Percentiles rank a stretch among this genome's conserved stretches.
These are phyloP conservation scores for Fissipunctia ypsillon DNA, from an alignment of 2,888 invertebrate genomes.

Conservation along the genomic window DNA sequence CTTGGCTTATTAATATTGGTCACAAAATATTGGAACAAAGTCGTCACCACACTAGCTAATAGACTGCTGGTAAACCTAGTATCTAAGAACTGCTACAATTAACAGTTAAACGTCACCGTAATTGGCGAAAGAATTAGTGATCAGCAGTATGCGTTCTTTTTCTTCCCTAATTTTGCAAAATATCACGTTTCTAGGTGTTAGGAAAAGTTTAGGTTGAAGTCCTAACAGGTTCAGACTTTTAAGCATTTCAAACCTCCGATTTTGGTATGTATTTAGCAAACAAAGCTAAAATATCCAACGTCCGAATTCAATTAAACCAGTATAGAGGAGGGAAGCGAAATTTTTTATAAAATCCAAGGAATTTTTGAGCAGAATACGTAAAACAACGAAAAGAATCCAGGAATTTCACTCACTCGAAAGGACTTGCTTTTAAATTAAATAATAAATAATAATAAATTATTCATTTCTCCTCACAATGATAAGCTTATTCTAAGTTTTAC, in stretches of 20 bases:
- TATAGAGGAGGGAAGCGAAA: constrained; percentile 5
- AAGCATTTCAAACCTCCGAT: constrained; percentile 1
- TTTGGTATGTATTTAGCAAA: constrained; percentile 12
- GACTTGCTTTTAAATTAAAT: background rate
- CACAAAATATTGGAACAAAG: background rate
- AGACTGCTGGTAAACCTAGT: background rate
- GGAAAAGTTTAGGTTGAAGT: background rate
- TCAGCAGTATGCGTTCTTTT: background rate
- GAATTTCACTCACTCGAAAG: constrained; percentile 25
- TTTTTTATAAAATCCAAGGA: constrained; percentile 32
- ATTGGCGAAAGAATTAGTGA: background rate
- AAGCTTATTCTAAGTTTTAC: no score
- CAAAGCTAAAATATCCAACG: constrained; percentile 32
- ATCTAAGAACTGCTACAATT: background rate
- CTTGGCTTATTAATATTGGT: background rate
- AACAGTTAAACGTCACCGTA: background rate
- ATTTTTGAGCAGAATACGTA: constrained; percentile 25
- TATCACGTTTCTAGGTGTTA: background rate
- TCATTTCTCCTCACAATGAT: no score
- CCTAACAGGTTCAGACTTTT: background rate
- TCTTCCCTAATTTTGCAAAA: background rate
- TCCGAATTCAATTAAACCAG: constrained; percentile 37
- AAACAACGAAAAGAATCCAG: constrained; percentile 16
- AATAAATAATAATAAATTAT: no score
- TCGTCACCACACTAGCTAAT: background rate